phyloP scores from a whole-genome alignment of 2,797 vertebrate species.

The Fringilla coelebs region DNA sequence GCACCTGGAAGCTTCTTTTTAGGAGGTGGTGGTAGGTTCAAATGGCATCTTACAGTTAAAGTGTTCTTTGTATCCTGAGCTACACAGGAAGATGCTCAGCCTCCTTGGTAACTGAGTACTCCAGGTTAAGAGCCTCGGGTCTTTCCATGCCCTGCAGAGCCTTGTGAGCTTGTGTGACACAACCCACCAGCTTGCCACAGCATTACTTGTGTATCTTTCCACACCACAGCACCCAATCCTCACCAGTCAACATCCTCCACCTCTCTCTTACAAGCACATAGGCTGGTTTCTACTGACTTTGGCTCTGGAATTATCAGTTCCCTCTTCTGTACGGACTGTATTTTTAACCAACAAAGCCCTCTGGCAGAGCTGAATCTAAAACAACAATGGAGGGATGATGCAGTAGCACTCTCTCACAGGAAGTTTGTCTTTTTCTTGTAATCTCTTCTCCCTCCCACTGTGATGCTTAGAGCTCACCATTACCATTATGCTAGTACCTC shows the following conservation, averaged over 20 bases:
- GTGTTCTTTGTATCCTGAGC: not conserved
- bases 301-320: not conserved
- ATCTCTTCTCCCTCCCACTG: slow-evolving; percentile 7
- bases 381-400: not conserved
- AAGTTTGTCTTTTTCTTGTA: slow-evolving; percentile 22
- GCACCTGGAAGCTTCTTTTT: not conserved
- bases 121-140: not conserved
- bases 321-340: not conserved
- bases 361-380: slow-evolving; percentile 13
- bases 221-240: not conserved
- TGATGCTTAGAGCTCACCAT: not conserved
- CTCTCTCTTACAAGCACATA: not conserved
- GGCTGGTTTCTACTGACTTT: not conserved
- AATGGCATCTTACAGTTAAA: not conserved
- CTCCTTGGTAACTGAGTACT: not conserved
- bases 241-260: not conserved
- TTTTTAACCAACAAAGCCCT: slow-evolving; percentile 33
- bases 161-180: not conserved
- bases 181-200: not conserved
- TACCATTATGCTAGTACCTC: not conserved
- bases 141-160: not conserved
- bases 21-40: not conserved
- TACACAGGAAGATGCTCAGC: not conserved
- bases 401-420: not conserved
- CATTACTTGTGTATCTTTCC: not conserved